phyloP scores from a whole-genome alignment of 2,797 vertebrate species.

The Sternarchorhynchus goeldii region DNA sequence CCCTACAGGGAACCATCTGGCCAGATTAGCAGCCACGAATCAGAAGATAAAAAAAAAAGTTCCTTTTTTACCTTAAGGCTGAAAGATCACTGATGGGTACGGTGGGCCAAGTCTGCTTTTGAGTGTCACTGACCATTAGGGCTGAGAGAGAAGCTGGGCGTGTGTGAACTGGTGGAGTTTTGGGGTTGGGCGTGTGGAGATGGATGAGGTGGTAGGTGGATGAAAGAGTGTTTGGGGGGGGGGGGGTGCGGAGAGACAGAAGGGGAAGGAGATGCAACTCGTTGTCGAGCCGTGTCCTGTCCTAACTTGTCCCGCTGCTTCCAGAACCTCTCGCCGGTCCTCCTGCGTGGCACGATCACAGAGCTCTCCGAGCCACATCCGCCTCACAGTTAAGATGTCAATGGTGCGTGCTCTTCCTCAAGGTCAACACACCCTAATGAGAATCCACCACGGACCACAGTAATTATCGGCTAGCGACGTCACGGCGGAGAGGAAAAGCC shows the following conservation, averaged over 20 bases:
- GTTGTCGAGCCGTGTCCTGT: conserved; percentile 69
- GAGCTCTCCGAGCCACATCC: conserved; percentile 62
- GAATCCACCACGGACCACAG: conserved; percentile 68
- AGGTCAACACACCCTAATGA: conserved; percentile 74
- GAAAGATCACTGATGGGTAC: conserved; percentile 71
- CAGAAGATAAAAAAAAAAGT: conserved; percentile 66
- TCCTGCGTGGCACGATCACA: conserved; percentile 66
- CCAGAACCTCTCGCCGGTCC: conserved; percentile 70
- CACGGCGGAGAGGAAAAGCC: conserved; percentile 57
- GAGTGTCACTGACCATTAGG: conserved; percentile 62
- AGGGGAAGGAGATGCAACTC: conserved; percentile 57
- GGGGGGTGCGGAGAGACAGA: background rate
- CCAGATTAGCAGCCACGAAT: conserved; percentile 67
- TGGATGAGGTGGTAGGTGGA: conserved; percentile 39
- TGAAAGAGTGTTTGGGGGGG: conserved; percentile 38
- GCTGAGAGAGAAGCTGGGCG: conserved; percentile 41
- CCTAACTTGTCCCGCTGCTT: conserved; percentile 63
- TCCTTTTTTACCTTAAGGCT: conserved; percentile 66
- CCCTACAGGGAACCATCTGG: conserved; percentile 60
- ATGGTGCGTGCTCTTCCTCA: conserved; percentile 68
- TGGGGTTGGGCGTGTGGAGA: conserved; percentile 30
- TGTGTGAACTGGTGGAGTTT: conserved; percentile 41
- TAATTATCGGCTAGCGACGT: conserved; percentile 72
- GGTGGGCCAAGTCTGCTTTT: conserved; percentile 69
- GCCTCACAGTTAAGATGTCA: conserved; percentile 72